Conservation (phyloP, 2,888 invertebrate species). For the Drosophila prostipennis region DNA sequence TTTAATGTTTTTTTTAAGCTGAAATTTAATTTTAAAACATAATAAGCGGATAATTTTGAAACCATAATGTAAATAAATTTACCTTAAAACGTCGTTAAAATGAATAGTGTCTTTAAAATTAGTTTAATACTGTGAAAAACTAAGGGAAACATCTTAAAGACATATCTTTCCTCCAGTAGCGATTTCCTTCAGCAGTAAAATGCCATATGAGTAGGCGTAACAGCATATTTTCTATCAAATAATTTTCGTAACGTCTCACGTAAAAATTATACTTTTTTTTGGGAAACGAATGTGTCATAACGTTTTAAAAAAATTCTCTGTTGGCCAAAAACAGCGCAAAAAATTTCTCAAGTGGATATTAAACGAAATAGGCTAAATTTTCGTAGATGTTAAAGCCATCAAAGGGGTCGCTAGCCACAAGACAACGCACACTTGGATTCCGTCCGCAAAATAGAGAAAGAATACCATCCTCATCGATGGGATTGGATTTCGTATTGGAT, state of each 20-base stretch:
- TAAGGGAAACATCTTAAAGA: no score
- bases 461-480: constrained; percentile 39
- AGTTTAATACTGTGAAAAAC: no score
- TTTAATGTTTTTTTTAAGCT: no score
- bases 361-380: constrained; percentile 49
- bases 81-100: no score
- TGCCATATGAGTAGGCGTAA: not conserved
- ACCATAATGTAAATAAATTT: no score
- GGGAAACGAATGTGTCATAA: constrained; percentile 64
- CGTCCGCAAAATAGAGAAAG: not conserved
- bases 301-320: constrained; percentile 68
- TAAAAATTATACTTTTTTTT: constrained; percentile 53
- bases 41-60: no score
- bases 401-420: constrained; percentile 12
- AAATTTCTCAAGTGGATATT: constrained; percentile 40
- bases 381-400: constrained; percentile 48
- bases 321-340: constrained; percentile 57
- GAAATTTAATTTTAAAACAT: no score
- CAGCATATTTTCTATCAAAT: constrained; percentile 16
- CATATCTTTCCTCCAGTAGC: not conserved
- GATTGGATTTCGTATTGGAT: constrained; percentile 51
- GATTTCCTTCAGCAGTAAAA: not conserved
- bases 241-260: constrained; percentile 34
- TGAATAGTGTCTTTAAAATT: no score
- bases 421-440: constrained; percentile 15